Percentiles rank a stretch among this genome's conserved stretches.
These are phyloP conservation scores for Frankliniella fusca DNA, from an alignment of 2,888 invertebrate genomes.

Conservation along the genomic window DNA sequence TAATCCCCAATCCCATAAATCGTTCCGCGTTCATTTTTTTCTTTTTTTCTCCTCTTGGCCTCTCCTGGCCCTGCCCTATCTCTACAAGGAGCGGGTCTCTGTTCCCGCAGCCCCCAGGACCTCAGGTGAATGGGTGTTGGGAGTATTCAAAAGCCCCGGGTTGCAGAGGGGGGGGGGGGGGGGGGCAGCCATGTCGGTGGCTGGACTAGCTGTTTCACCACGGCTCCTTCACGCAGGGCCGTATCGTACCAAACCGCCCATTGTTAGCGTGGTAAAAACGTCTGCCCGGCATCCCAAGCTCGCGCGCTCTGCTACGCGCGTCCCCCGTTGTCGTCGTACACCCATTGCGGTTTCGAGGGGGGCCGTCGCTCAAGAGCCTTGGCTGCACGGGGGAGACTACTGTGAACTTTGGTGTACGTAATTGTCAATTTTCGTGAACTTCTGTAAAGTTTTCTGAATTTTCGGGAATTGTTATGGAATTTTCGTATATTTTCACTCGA, in stretches of 20 bases:
- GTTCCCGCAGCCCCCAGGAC: neutral
- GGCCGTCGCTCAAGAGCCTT: neutral
- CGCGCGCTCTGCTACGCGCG: neutral
- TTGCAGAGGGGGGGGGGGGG: neutral
- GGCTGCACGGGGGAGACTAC: no score
- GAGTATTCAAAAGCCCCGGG: neutral
- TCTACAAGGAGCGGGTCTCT: neutral
- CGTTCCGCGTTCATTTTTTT: neutral
- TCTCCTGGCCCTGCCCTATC: neutral
- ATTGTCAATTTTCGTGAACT: no score
- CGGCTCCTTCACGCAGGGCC: no score
- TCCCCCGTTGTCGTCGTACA: neutral
- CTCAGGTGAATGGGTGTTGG: neutral
- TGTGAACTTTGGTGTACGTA: no score
- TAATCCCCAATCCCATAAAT: neutral
- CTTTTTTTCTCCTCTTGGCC: neutral
- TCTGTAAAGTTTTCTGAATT: no score
- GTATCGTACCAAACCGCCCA: neutral
- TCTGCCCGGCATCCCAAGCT: neutral
- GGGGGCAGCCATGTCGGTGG: neutral
- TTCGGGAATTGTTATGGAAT: no score
- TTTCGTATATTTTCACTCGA: no score
- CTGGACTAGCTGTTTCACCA: no score
- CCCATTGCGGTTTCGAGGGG: neutral
- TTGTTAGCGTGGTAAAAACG: slow-evolving; percentile 16